A percentile compares a stretch with the other conserved stretches of the same genome.
phyloP scores from a whole-genome alignment of 2,113 vertebrate genomes.

The Oriolus oriolus region DNA sequence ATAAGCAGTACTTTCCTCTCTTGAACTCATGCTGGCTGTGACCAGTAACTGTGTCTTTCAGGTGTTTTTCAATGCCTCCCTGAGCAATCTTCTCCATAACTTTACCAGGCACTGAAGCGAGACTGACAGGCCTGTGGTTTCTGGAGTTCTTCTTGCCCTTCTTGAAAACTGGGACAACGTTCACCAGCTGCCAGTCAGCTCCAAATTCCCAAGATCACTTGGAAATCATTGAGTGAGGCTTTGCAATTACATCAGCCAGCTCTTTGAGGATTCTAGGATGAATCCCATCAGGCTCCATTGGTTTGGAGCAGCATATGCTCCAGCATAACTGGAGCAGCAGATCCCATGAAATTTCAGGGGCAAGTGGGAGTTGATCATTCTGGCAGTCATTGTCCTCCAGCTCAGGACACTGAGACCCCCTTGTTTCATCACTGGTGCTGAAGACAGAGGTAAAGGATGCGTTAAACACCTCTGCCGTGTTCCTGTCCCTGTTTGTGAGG shows the following conservation, averaged over 20 bases:
- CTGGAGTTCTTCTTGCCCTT: background rate
- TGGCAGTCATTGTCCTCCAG: background rate
- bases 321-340: background rate
- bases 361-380: background rate
- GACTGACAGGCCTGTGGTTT: background rate
- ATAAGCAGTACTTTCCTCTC: background rate
- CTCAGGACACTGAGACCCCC: background rate
- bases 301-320: too few relatives aligned
- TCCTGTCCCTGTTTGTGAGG: background rate
- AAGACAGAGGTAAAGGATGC: background rate
- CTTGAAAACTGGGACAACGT: accelerated
- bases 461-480: background rate
- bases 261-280: background rate
- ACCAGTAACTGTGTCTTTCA: background rate
- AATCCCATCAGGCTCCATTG: background rate
- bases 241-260: background rate
- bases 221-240: background rate
- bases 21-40: accelerated
- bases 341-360: background rate
- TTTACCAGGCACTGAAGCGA: background rate
- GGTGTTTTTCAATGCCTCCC: background rate
- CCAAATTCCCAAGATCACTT: background rate
- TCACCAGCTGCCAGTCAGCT: background rate
- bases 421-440: background rate
- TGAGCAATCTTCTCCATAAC: background rate